A percentile compares a stretch with the other conserved stretches of the same genome.
Conservation (phyloP, 2,797 vertebrate species). For the Nannoperca australis region DNA sequence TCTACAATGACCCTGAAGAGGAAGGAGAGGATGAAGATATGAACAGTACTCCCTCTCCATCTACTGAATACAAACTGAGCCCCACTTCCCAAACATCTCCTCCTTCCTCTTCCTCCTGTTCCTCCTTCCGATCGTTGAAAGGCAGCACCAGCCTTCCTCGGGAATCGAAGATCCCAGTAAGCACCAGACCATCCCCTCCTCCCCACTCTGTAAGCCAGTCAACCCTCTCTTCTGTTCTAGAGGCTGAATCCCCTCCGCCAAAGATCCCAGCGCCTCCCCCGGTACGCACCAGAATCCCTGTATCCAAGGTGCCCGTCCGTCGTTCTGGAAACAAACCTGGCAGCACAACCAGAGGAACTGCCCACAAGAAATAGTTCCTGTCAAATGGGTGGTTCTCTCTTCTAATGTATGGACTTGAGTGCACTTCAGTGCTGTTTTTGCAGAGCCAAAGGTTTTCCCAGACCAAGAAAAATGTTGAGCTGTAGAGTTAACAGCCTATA, state of each 20-base stretch:
- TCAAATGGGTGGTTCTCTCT: constrained; percentile 14
- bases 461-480: constrained; percentile 74
- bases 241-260: constrained; percentile 83
- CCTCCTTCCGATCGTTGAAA: constrained; percentile 90
- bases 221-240: constrained; percentile 83
- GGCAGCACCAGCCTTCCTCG: constrained; percentile 91
- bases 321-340: constrained; percentile 90
- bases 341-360: constrained; percentile 83
- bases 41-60: constrained; percentile 81
- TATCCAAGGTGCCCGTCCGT: constrained; percentile 96
- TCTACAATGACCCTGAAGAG: constrained; percentile 89
- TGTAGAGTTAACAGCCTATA: constrained; percentile 65
- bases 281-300: constrained; percentile 94
- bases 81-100: constrained; percentile 83
- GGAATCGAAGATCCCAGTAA: constrained; percentile 97
- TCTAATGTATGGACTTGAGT: constrained; percentile 38
- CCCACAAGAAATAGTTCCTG: constrained; percentile 89
- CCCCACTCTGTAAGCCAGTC: constrained; percentile 91
- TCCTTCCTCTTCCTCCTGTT: constrained; percentile 79
- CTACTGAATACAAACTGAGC: constrained; percentile 87
- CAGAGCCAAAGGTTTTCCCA: constrained; percentile 68
- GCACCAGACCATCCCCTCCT: constrained; percentile 89
- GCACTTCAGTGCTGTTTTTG: constrained; percentile 50
- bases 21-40: constrained; percentile 73
- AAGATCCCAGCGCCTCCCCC: constrained; percentile 87